Percentiles rank a stretch among this genome's conserved stretches.
These are phyloP conservation scores for Cephalopachus bancanus DNA, from an alignment of 2,797 vertebrate genomes.

Conservation along the genomic window DNA sequence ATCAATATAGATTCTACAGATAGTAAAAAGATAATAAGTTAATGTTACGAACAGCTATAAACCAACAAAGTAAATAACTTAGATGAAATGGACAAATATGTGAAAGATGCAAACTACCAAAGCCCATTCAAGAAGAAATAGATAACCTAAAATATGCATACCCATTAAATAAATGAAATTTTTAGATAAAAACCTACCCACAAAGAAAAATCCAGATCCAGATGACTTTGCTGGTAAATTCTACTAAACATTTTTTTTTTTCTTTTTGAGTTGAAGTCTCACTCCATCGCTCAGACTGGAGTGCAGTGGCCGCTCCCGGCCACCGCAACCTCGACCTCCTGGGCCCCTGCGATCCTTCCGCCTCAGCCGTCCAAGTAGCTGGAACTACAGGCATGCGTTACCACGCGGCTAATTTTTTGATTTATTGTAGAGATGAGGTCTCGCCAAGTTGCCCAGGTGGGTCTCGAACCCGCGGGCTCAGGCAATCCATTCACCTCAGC, in stretches of 20 bases:
- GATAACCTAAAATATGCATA: not conserved
- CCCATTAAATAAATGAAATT: slow-evolving; percentile 1
- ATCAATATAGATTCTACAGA: slow-evolving; percentile 15
- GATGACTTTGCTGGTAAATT: not conserved
- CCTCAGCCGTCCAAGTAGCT: no score
- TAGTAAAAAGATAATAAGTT: not conserved
- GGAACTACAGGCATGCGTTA: no score
- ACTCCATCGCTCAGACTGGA: no score
- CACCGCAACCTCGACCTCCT: no score
- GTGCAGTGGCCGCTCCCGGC: no score
- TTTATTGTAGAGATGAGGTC: no score
- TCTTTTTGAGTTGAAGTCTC: no score
- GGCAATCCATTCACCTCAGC: no score
- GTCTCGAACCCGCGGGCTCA: no score
- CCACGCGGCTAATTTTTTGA: no score
- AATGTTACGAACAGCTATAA: not conserved
- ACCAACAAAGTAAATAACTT: slow-evolving; percentile 5
- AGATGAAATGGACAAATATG: not conserved
- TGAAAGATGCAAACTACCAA: not conserved
- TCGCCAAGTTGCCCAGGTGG: no score
- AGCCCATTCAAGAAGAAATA: not conserved
- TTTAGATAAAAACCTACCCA: not conserved
- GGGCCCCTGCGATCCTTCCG: no score
- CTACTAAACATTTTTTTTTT: not conserved
- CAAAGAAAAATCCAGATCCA: slow-evolving; percentile 1